Evolutionary conservation across 2,113 vertebrate genomes (phyloP), one percentile per base, ranked within the genome.

Genomic region (Dromiciops gliroides): DNA sequence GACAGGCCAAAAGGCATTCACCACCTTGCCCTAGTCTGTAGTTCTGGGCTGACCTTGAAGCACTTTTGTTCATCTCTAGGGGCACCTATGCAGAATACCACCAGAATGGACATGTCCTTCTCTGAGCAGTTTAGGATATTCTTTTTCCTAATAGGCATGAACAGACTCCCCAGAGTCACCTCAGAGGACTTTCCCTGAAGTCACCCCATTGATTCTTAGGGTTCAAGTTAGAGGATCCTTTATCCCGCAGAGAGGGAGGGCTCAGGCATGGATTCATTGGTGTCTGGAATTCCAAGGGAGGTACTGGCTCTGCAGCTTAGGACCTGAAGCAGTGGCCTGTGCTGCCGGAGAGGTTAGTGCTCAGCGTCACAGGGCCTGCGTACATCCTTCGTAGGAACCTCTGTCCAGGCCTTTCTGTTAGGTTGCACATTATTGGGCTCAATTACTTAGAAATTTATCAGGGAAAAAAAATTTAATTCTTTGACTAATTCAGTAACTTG

Each of bases 401-500:
- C n/a, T n/a, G n/a, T n/a, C n/a, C n/a, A n/a, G n/a, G n/a, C n/a
- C n/a, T n/a, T n/a, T n/a, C n/a, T n/a, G n/a, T n/a, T n/a, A n/a
- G n/a, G n/a, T n/a, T n/a, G n/a, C n/a, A n/a, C n/a, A n/a, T n/a
- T n/a, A n/a, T n/a, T n/a, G n/a, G n/a, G n/a, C 31, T 44, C n/a
- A 3, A 44, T 44, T 83, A 44, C n/a, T 83, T 44, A 83, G 67
- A 44, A 83, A 44, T 83, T 23, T 83, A 19, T 83, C n/a, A 83
- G 67, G 60, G 56, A 31, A 14, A 75, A 44, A 67, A 83, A 28
- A 75, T n/a, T 19, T 75, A 19, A 75, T n/a, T 75, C 60, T 67
- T 51, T 88, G 8, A 93, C 44, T 19, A 44, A 83, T 93, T 96
- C 47, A 91, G 22, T 91, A 51, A 51, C 60, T 88, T 95, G 67